Conservation (phyloP, 2,888 invertebrate species). For the Slavum lentiscoides region DNA sequence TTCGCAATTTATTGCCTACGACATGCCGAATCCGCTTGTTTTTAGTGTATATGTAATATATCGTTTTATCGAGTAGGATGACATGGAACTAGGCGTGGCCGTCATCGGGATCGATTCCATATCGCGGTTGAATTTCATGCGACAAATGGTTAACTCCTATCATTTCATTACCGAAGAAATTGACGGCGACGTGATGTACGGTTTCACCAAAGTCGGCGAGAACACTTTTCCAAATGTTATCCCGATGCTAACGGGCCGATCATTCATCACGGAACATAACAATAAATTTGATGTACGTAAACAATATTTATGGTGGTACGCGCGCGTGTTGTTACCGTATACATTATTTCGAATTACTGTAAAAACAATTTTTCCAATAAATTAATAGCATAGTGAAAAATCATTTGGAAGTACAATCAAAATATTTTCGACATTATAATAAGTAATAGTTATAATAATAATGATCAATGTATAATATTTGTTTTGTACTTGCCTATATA, state of each 20-base stretch:
- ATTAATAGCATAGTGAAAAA: background rate
- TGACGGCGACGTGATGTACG: conserved; percentile 59
- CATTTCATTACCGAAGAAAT: conserved; percentile 58
- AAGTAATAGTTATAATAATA: background rate
- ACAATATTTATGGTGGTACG: conserved; percentile 55
- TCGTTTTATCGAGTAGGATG: conserved; percentile 42
- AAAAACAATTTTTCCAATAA: background rate
- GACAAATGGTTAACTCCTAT: conserved; percentile 59
- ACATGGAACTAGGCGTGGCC: conserved; percentile 57
- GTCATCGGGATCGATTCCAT: conserved; percentile 61
- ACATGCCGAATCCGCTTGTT: background rate
- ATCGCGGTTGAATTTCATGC: conserved; percentile 60
- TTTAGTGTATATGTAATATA: background rate
- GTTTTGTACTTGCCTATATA: conserved; percentile 56
- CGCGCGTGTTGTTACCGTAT: too few species aligned
- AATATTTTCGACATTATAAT: background rate
- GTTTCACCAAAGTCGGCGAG: conserved; percentile 63
- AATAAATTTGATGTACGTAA: conserved; percentile 53
- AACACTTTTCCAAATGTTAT: conserved; percentile 64
- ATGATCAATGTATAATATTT: background rate
- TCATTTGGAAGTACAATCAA: background rate
- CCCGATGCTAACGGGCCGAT: conserved; percentile 60
- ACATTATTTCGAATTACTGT: background rate
- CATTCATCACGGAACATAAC: conserved; percentile 43
- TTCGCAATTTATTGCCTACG: background rate